These are phyloP conservation scores for Minunthozetes semirufus DNA, from an alignment of 2,888 invertebrate genomes.

Conservation along the genomic window DNA sequence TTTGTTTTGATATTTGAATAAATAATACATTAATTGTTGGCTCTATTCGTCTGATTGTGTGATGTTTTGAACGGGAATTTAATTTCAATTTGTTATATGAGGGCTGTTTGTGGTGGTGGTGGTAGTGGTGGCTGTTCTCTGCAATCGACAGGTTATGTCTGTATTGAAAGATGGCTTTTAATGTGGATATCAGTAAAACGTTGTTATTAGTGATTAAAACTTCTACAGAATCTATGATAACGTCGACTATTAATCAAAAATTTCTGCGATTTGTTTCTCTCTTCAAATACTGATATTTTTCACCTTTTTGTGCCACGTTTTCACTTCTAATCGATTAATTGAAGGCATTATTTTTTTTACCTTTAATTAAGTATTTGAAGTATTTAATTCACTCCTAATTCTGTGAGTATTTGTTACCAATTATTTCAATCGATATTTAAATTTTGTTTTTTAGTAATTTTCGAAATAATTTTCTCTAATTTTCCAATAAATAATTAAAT, in stretches of 20 bases:
- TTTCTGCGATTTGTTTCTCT: background rate
- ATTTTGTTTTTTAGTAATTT: too few relatives aligned
- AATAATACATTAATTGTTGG: too few relatives aligned
- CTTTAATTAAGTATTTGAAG: background rate
- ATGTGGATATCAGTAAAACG: background rate
- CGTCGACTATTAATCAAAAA: background rate
- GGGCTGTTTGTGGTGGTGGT: background rate
- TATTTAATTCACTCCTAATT: background rate
- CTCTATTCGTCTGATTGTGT: too few relatives aligned
- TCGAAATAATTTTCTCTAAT: too few relatives aligned
- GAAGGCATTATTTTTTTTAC: background rate
- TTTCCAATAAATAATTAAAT: too few relatives aligned
- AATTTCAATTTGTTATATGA: background rate
- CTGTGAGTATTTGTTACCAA: background rate
- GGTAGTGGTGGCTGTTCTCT: background rate
- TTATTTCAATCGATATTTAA: too few relatives aligned
- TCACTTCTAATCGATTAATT: background rate
- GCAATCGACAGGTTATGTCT: conserved; percentile 4
- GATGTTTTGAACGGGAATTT: too few relatives aligned
- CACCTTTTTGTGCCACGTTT: conserved; percentile 1
- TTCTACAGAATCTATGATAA: background rate
- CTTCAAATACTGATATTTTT: background rate
- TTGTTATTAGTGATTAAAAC: background rate
- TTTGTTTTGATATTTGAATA: too few relatives aligned
- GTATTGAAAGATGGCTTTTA: conserved; percentile 1